Base-by-base conservation (phyloP, 2,888 invertebrate species). In the Aphrophora alni region DNA sequence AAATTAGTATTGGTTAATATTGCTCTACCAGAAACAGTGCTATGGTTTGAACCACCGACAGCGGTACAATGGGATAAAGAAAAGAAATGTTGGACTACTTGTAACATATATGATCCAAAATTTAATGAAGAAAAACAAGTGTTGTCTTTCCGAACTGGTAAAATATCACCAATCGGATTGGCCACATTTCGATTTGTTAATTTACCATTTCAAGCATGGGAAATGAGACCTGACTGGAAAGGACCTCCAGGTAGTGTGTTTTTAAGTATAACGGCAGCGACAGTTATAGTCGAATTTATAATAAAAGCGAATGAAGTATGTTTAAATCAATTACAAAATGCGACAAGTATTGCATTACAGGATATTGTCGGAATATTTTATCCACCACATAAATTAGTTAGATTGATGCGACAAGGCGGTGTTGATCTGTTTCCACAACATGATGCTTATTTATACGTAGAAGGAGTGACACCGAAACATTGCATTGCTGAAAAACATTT, bases 151-250 rank as follows among this genome's bases (percentile, higher is more conserved):
- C 90, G 95, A 77, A 93, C 93, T 0, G 94, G 95, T 0, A 91
- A 92, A 78, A 90, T 94, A 83, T 92, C 92, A 74, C 81, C 81
- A 1, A 75, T 81, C 82, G 96, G 94, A 0, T 90, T 97, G 82
- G 95, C 95, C 0, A 90, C 93, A 0, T 91, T 93, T 81, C 91
- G 93, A 77, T 96, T 94, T 87, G 91, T 93, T 80, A 96, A 96
- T 87, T 89, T 96, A 86, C 97, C 97, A 0, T 96, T 93, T 87
- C 97, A 97, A 87, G 93, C 93, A 0, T 97, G 96, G 95, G 96
- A 97, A 85, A 86, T 96, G 8, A 93, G 92, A 84, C 95, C 96
- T 0, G 92, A 93, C 86, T 83, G 83, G 81, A 82, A 81, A 80
- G 80, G 82, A 2, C 81, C 82, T 12, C 81, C 83, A 0, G 88